Percentiles rank a stretch among this genome's conserved stretches.
Evolutionary conservation across 2,888 invertebrate species (phyloP).

Genomic region (Chloroclysta siterata): DNA sequence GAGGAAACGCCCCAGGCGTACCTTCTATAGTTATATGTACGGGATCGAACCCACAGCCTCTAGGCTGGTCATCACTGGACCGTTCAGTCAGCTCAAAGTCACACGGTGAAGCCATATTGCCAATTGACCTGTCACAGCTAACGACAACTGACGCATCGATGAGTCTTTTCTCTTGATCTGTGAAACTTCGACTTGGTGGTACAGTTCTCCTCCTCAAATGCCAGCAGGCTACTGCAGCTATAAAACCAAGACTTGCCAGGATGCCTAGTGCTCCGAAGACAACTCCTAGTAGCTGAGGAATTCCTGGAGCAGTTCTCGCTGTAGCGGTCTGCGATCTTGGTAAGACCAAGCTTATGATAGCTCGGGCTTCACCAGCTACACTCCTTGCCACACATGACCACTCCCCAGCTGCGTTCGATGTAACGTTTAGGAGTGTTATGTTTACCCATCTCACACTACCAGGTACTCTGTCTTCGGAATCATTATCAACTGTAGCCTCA

Average conservation of each 20-base stretch:
- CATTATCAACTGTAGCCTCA: conserved; percentile 73
- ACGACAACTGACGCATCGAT: conserved; percentile 89
- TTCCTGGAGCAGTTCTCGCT: conserved; percentile 89
- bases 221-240: conserved; percentile 81
- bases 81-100: conserved; percentile 80
- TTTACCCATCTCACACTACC: conserved; percentile 89
- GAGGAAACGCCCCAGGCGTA: conserved; percentile 77
- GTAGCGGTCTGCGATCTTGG: conserved; percentile 89
- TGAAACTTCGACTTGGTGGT: conserved; percentile 88
- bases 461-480: conserved; percentile 74
- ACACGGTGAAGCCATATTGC: conserved; percentile 86
- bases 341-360: conserved; percentile 85
- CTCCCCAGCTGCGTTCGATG: conserved; percentile 92
- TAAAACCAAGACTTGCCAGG: conserved; percentile 87
- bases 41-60: conserved; percentile 83
- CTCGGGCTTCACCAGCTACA: conserved; percentile 85
- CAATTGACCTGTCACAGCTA: conserved; percentile 88
- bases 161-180: conserved; percentile 94
- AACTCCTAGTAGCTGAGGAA: conserved; percentile 89
- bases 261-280: conserved; percentile 90
- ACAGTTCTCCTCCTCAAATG: conserved; percentile 90
- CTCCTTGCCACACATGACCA: conserved; percentile 93
- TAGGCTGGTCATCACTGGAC: conserved; percentile 73
- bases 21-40: conserved; percentile 87
- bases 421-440: conserved; percentile 92